phyloP scores from a whole-genome alignment of 2,113 vertebrate species.

The Ifrita kowaldi region DNA sequence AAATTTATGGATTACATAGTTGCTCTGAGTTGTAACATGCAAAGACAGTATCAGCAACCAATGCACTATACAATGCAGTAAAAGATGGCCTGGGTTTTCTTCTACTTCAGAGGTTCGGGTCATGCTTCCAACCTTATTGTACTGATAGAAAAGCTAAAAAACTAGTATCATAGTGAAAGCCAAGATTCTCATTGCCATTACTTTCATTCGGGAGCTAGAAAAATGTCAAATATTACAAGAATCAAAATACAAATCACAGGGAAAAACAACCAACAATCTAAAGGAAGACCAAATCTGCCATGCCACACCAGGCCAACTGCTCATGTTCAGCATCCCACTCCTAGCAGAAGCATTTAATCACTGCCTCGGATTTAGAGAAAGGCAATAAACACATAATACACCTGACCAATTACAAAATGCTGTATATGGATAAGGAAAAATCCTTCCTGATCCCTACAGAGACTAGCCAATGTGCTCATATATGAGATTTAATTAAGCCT shows the following conservation, averaged over 20 bases:
- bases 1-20: background rate
- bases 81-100: background rate
- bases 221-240: background rate
- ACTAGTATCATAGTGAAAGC: background rate
- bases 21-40: background rate
- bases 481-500: constrained; percentile 51
- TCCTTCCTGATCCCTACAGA: constrained; percentile 48
- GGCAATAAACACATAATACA: constrained; percentile 27
- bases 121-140: background rate
- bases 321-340: background rate
- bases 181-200: background rate
- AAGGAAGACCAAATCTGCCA: background rate
- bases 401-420: constrained; percentile 27
- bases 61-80: background rate
- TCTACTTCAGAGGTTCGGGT: background rate
- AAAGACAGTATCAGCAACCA: background rate
- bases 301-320: background rate
- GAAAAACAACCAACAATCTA: background rate
- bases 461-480: constrained; percentile 16
- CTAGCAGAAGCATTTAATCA: background rate
- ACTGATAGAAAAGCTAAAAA: background rate
- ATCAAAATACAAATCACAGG: background rate
- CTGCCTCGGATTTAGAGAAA: background rate
- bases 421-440: constrained; percentile 22
- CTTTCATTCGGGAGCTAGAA: background rate